Base-by-base conservation (phyloP, 2,888 invertebrate species). In the Ganaspis brasiliensis region DNA sequence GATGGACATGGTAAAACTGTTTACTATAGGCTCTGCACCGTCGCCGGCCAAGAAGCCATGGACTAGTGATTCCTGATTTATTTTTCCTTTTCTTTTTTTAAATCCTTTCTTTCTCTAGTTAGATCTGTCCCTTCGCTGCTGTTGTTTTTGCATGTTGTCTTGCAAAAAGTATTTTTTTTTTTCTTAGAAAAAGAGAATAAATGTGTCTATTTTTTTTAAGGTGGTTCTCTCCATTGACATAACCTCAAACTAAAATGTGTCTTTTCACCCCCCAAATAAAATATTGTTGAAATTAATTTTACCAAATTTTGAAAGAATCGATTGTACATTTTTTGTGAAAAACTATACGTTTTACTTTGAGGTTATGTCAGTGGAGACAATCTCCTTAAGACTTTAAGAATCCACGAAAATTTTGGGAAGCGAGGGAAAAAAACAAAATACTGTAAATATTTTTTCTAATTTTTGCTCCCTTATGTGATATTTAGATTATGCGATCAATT, bases 1-100 rank as follows among this genome's bases (percentile, higher is more conserved):
- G 98, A 98, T 92, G 98, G 98, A 76, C 97, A 97, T 92, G 96
- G 97, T 97, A 92, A 92, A 91, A 89, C 91, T 86, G 89, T 90
- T 90, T 91, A 91, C 90, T 91, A 91, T 91, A 91, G 91, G 91
- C 91, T 91, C 91, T 91, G 91, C 91, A 90, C 91, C 88, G 90
- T 91, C 89, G 90, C 91, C 88, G 90, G 90, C 88, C 91, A 91
- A 87, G 91, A 91, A 87, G 87, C 91, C 87, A 89, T 91, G 84
- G 91, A 91, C 82, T 91, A 91, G 88, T 91, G 90, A 91, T 87
- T 87, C 81, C 83, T 87, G 85, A 85, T 80, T 82, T 84, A 85
- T 83, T 82, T 81, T 85, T 79, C 82, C 79, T 86, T 83, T 84
- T 16, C 6, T n/a, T 73, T 63, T 37, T 74, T 78, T 76, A n/a